Conservation (phyloP, 2,888 invertebrate species). For the Eristalis intricaria region DNA sequence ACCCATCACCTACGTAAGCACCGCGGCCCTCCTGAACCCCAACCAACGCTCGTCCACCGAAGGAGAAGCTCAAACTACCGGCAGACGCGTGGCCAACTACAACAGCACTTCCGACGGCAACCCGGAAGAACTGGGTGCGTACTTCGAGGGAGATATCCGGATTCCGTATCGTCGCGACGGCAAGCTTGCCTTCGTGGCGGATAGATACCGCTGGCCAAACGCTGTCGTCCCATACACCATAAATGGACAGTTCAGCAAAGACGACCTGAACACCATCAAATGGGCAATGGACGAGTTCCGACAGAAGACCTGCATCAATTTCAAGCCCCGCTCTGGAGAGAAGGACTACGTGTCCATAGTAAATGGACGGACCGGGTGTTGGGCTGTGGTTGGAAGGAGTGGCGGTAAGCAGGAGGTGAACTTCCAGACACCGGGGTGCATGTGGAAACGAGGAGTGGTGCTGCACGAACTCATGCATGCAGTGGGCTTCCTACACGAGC, state of each 20-base stretch:
- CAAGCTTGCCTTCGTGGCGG: neutral
- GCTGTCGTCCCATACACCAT: neutral
- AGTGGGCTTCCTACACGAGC: slow-evolving; percentile 90
- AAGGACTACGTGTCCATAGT: slow-evolving; percentile 86
- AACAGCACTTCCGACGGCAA: neutral
- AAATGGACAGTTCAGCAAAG: neutral
- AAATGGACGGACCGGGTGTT: slow-evolving; percentile 72
- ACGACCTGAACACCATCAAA: neutral
- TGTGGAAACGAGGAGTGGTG: slow-evolving; percentile 86
- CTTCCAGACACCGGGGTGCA: slow-evolving; percentile 87
- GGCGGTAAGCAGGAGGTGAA: slow-evolving; percentile 83
- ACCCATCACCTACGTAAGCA: neutral
- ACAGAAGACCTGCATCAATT: slow-evolving; percentile 86
- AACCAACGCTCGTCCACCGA: neutral
- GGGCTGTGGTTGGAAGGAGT: neutral
- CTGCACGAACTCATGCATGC: slow-evolving; percentile 91
- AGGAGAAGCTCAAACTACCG: neutral
- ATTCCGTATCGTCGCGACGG: neutral
- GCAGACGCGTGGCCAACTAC: neutral
- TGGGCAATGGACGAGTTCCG: neutral
- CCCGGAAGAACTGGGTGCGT: neutral
- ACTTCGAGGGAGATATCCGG: neutral
- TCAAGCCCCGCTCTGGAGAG: slow-evolving; percentile 85
- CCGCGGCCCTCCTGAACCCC: neutral
- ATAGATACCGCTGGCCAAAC: neutral